phyloP scores from a whole-genome alignment of 1,140 invertebrate species.

The Diprion similis region DNA sequence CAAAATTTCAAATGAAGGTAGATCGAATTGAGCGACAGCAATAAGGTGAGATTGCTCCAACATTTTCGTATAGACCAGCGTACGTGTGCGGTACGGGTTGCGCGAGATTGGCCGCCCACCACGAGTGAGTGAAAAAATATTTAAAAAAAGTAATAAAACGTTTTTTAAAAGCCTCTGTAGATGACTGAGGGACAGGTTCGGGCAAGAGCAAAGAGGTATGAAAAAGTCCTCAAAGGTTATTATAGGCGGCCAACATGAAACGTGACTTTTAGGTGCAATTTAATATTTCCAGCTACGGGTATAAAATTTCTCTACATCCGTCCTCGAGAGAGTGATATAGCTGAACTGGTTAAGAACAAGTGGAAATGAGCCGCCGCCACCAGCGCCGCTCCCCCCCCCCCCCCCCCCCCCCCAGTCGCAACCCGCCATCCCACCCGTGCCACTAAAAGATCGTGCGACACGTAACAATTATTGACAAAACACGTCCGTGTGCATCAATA shows the following conservation, averaged over 20 bases:
- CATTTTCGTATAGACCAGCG: conserved; percentile 26
- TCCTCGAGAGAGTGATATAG: not conserved
- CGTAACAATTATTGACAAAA: too few species aligned
- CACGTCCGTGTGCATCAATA: too few species aligned
- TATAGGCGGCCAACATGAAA: conserved; percentile 50
- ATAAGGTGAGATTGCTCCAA: conserved; percentile 27
- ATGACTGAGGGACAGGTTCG: not conserved
- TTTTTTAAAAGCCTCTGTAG: not conserved
- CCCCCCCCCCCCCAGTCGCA: too few species aligned
- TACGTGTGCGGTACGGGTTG: not conserved
- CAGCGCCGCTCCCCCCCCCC: too few species aligned
- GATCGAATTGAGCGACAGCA: conserved; percentile 29
- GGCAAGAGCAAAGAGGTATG: conserved; percentile 4
- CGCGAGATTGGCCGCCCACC: conserved; percentile 25
- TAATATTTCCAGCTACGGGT: conserved; percentile 56
- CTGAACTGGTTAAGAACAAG: not conserved
- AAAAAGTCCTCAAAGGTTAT: conserved; percentile 42
- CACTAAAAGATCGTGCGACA: too few species aligned
- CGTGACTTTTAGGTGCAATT: conserved; percentile 53
- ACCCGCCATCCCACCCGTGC: too few species aligned
- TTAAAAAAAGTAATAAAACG: not conserved
- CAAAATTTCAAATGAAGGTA: conserved; percentile 17
- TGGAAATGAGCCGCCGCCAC: not conserved
- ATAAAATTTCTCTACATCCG: conserved; percentile 46
- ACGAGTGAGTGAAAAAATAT: conserved; percentile 20